Evolutionary conservation across 1,140 invertebrate species (phyloP), one percentile per base, ranked within the genome.

Genomic region (Acromyrmex charruanus): DNA sequence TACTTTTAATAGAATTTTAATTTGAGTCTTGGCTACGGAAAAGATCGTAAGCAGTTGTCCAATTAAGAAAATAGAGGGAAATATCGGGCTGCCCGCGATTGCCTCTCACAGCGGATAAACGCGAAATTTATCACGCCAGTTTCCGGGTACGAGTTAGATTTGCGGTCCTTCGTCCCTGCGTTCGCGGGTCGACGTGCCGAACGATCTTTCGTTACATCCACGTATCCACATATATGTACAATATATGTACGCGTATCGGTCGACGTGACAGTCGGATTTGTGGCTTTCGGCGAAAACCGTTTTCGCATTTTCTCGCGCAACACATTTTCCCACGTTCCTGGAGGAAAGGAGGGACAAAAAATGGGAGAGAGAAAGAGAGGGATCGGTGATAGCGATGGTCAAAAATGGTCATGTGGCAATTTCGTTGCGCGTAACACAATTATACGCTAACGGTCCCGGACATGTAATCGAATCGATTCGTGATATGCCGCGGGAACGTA

Each of bases 211-310:
- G 77, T 68, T 71, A 69, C 77, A 39, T 39, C 58, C 28, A 44
- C 49, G 53, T 9, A 55, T 18, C 59, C 44, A 28, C 68, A 63
- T 39, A 49, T 28, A 82, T 21, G 53, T 53, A 31, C 10, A 39
- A 31, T 31, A 16, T 53, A 53, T 14, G 53, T n/a, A 5, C n/a
- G 35, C 35, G 44, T 58, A 39, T 53, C 31, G 31, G 49, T 9
- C 49, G 77, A 25, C 53, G 55, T 65, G 84, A 89, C 88, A 77
- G 63, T 77, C 74, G 84, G 77, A 89, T 89, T 89, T 89, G 88
- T 89, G 85, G 88, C 85, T 90, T 89, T 87, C 88, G 80, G 66
- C 74, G 77, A 77, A 68, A 74, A 87, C 58, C 55, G 55, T 86
- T 88, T 72, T 18, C 44, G 16, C 55, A 68, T 74, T 86, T 79